These are phyloP conservation scores for Aptenodytes patagonicus DNA, from an alignment of 2,113 vertebrate species.

Conservation along the genomic window DNA sequence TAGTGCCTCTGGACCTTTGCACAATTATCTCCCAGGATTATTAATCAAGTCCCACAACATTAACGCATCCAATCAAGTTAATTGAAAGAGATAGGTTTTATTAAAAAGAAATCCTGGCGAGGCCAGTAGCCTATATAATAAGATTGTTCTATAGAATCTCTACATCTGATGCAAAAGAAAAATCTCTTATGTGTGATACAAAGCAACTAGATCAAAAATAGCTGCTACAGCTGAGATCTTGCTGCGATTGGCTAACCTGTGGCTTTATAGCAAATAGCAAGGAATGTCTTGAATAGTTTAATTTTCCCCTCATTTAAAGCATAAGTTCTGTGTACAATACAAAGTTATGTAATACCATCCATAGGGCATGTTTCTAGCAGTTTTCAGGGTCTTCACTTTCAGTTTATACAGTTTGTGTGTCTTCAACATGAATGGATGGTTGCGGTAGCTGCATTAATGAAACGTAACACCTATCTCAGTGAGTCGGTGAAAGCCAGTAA, in stretches of 20 bases:
- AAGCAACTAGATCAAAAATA: background rate
- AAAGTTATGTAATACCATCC: background rate
- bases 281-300: background rate
- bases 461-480: background rate
- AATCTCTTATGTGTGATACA: background rate
- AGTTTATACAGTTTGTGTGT: background rate
- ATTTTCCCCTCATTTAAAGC: slow-evolving; percentile 42
- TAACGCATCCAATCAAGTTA: slow-evolving; percentile 57
- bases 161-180: background rate
- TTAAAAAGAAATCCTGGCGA: slow-evolving; percentile 32
- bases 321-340: background rate
- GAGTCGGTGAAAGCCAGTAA: background rate
- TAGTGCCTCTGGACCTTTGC: slow-evolving; percentile 65
- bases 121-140: slow-evolving; percentile 13
- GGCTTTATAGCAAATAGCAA: background rate
- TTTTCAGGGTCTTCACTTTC: slow-evolving; percentile 1
- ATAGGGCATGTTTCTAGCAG: background rate
- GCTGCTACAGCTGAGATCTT: background rate
- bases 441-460: background rate
- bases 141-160: background rate
- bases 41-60: slow-evolving; percentile 57
- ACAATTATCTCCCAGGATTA: slow-evolving; percentile 54
- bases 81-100: slow-evolving; percentile 56
- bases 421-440: background rate
- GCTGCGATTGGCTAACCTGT: background rate